Evolutionary conservation across 2,888 invertebrate species (phyloP), one percentile per base, ranked within the genome.

Genomic region (Eledone cirrhosa): DNA sequence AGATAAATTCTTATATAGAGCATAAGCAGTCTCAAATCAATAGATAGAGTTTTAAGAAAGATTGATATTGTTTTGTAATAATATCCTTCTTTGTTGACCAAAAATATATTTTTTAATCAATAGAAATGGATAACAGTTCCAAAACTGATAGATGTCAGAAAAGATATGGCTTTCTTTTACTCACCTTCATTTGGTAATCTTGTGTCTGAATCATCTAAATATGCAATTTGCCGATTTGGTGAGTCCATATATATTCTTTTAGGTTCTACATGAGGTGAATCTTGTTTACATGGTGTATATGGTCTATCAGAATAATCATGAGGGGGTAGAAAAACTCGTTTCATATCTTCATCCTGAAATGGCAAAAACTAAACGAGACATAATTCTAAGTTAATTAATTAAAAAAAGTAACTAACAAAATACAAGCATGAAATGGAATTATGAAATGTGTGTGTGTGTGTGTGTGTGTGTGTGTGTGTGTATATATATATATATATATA

Each of bases 111-210:
- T 11, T 41, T 41, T 41, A 41, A 11, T 41, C 41, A 41, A 41
- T 41, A 11, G 41, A 41, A 41, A 0, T 41, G 41, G 41, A 41
- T 1, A 41, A 41, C 33, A 7, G 33, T 8, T 41, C 33, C 5
- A 41, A 41, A 41, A 41, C 4, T 7, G 33, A 41, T 41, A 41
- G 8, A 41, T 41, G 4, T 41, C 33, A n/a, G 3, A 72, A 67
- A 29, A 65, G 27, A 67, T 67, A 29, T 27, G 13, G 33, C 13
- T 7, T 29, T 2, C 4, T n/a, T 41, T 72, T 41, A 72, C 41
- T n/a, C 80, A 86, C 88, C 87, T 83, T 88, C 87, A 80, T 85
- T 81, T 13, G 85, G 85, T 24, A 85, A 84, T 67, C 85, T 83
- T n/a, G 83, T 80, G n/a, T 84, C 85, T 0, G 83, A 83, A 47